Evolutionary conservation across 2,797 vertebrate genomes (phyloP), one percentile per base, ranked within the genome.

Genomic region (Chrosomus eos): DNA sequence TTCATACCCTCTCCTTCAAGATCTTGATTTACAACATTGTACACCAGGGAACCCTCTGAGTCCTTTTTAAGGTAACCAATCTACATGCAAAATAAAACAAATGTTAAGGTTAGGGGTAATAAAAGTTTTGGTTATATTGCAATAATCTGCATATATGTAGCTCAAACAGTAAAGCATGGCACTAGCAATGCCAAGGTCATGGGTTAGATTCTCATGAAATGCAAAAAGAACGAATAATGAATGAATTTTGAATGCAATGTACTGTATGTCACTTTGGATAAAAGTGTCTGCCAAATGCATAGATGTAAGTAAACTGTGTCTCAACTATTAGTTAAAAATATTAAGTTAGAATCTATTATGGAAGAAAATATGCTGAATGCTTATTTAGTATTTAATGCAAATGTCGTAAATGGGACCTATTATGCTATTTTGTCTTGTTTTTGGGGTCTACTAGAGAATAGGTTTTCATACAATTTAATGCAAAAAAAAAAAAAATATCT

Each of bases 11-110:
- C 97, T 4, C 94, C 94, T 3, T 99, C 97, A 45, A 97, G 97
- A 91, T 99, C 97, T 1, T 96, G 93, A 91, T 99, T 99, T 80
- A 99, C 97, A 81, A 99, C 98, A 0, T 94, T 97, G 91, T 99
- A 99, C 9, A 97, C 73, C 68, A 99, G 93, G 85, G 95, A 93
- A 31, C 95, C 94, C 7, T 98, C 97, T 1, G 93, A 82, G 10
- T 95, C 96, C 93, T 98, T 99, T 91, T 95, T 97, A 86, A 99
- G 93, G 89, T 97, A 96, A 31, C 98, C 98, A 88, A 99, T 98
- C 97, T 99, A 92, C 80, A 94, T 93, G 83, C 7, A 91, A 40
- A 80, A 91, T 85, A 23, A 67, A 45, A 88, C 79, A 68, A 21
- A 62, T 13, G 16, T 5, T 48, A n/a, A 31, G 13, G 38, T 62